Percentiles rank a stretch among this genome's conserved stretches.
These are phyloP conservation scores for Chelon auratus DNA, from an alignment of 2,797 vertebrate species.

Conservation along the genomic window DNA sequence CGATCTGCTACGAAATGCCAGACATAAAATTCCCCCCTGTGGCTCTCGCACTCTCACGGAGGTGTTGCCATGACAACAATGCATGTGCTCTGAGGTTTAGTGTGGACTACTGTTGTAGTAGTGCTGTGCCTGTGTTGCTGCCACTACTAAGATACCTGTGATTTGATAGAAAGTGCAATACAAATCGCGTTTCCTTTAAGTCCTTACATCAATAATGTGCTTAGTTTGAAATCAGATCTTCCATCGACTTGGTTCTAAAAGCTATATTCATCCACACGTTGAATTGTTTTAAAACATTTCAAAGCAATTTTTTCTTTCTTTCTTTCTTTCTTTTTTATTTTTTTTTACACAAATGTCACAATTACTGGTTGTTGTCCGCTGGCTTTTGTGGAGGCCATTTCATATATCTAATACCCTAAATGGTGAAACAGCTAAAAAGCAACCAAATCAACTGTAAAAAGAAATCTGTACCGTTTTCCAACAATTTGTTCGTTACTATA, in stretches of 20 bases:
- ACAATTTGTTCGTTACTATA: constrained; percentile 56
- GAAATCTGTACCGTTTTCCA: constrained; percentile 52
- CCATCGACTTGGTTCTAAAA: constrained; percentile 57
- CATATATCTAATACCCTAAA: constrained; percentile 43
- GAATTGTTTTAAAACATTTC: constrained; percentile 20
- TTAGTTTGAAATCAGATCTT: constrained; percentile 73
- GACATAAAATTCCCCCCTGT: neutral
- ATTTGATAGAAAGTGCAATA: constrained; percentile 79
- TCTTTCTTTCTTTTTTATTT: constrained; percentile 1
- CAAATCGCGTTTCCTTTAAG: constrained; percentile 42
- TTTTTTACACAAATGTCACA: constrained; percentile 41
- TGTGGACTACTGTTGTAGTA: constrained; percentile 27
- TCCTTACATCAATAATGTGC: constrained; percentile 15
- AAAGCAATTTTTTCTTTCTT: constrained; percentile 10
- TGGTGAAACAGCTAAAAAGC: constrained; percentile 65
- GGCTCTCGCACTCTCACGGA: constrained; percentile 31
- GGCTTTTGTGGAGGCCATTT: constrained; percentile 54
- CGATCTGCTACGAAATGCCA: constrained; percentile 39
- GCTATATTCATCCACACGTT: constrained; percentile 51
- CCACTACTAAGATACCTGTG: constrained; percentile 60
- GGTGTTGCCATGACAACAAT: constrained; percentile 73
- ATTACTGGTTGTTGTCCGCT: constrained; percentile 42
- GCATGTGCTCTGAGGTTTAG: constrained; percentile 50
- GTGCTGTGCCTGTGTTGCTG: constrained; percentile 60
- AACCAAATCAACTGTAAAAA: constrained; percentile 70